These are phyloP conservation scores for Melanocharis versteri DNA, from an alignment of 2,113 vertebrate genomes.

Conservation along the genomic window DNA sequence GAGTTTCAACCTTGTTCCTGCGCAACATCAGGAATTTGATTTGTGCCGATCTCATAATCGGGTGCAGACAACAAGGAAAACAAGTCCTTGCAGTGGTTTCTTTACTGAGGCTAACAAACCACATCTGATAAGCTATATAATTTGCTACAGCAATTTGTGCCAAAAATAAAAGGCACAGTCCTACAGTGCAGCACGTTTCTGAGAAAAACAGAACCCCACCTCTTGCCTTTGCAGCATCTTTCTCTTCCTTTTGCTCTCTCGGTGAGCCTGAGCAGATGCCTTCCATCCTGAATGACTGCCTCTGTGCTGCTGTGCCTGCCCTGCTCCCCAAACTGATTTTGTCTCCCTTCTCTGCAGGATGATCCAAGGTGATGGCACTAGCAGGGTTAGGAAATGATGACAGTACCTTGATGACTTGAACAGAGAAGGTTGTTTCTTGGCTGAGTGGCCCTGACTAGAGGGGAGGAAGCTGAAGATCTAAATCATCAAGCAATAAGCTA, in stretches of 20 bases:
- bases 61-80: conserved; percentile 72
- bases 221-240: conserved; percentile 60
- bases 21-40: conserved; percentile 64
- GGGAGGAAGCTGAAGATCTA: conserved; percentile 31
- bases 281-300: not conserved
- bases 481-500: conserved; percentile 57
- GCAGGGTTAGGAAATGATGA: conserved; percentile 29
- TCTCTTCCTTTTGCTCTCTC: conserved; percentile 36
- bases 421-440: conserved; percentile 51
- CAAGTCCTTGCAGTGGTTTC: conserved; percentile 73
- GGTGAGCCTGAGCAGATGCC: not conserved
- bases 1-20: conserved; percentile 53
- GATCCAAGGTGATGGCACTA: not conserved
- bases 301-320: not conserved
- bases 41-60: conserved; percentile 68
- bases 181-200: conserved; percentile 73
- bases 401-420: conserved; percentile 42
- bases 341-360: not conserved
- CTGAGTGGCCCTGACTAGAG: conserved; percentile 12
- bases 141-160: conserved; percentile 78
- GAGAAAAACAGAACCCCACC: conserved; percentile 73
- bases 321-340: not conserved
- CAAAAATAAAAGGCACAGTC: conserved; percentile 79
- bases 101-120: conserved; percentile 72
- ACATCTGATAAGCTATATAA: conserved; percentile 82